Conservation (phyloP, 2,113 vertebrate species). For the Mystacornis crossleyi region DNA sequence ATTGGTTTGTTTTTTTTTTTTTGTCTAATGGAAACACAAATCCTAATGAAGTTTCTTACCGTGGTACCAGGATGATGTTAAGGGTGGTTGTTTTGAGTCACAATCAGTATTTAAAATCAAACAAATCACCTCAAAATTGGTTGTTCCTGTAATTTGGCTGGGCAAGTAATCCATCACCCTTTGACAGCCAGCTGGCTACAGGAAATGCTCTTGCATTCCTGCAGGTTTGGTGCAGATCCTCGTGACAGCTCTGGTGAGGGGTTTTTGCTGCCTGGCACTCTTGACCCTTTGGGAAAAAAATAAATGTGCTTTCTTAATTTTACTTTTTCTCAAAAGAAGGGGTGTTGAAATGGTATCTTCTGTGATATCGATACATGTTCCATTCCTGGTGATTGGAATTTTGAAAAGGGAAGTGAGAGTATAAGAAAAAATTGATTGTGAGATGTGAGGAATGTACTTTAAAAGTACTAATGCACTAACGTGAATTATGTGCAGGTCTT, state of each 20-base stretch:
- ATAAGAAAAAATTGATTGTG: background rate
- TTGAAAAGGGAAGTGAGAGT: background rate
- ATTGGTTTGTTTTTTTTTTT: fast-evolving
- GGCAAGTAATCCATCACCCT: background rate
- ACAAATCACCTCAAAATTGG: background rate
- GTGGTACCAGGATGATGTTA: background rate
- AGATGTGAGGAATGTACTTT: background rate
- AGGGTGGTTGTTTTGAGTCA: background rate
- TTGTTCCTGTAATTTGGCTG: background rate
- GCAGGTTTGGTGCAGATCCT: background rate
- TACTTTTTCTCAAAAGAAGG: background rate
- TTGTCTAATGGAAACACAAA: background rate
- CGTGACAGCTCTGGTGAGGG: background rate
- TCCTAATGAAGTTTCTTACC: background rate
- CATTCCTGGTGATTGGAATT: background rate
- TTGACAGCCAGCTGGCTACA: background rate
- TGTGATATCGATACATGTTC: fast-evolving
- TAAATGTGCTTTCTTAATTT: background rate
- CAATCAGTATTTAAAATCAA: background rate
- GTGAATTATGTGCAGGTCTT: background rate
- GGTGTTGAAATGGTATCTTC: background rate
- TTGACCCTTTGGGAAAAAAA: background rate
- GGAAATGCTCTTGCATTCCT: background rate
- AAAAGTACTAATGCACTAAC: background rate
- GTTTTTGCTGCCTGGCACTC: background rate